phyloP scores from a whole-genome alignment of 2,113 vertebrate species.

The Trogon surrucura region DNA sequence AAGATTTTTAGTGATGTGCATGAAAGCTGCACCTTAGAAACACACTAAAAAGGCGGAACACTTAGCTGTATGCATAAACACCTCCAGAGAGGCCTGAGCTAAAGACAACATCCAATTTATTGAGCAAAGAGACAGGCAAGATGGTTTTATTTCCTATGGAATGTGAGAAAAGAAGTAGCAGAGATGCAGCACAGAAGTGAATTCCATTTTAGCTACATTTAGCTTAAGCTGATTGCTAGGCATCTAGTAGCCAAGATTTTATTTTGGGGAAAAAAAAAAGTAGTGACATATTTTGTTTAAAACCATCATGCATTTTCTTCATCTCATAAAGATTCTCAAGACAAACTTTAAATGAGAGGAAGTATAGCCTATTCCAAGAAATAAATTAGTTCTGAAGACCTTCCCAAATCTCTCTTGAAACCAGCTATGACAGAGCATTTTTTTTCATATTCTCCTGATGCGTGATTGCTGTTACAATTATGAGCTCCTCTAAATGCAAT shows the following conservation, averaged over 20 bases:
- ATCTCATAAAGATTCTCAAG: conserved; percentile 31
- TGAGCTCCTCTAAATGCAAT: neutral
- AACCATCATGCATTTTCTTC: neutral
- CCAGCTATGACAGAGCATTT: neutral
- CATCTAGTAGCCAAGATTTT: neutral
- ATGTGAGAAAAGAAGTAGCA: neutral
- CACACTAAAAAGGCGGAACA: neutral
- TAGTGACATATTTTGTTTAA: neutral
- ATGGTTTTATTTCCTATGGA: neutral
- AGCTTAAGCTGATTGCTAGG: neutral
- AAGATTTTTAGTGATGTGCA: neutral
- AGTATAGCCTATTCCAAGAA: neutral
- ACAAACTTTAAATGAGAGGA: conserved; percentile 5
- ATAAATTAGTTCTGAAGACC: conserved; percentile 10
- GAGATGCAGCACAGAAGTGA: neutral
- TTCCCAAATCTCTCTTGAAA: conserved; percentile 31
- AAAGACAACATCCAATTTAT: neutral
- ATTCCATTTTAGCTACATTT: neutral
- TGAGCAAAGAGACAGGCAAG: neutral
- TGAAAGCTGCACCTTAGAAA: neutral
- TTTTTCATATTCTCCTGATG: neutral
- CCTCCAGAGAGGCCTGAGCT: neutral
- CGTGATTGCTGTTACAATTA: neutral
- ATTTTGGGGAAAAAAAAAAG: neutral
- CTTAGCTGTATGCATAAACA: neutral